Evolutionary conservation across 2,113 vertebrate species (phyloP), one percentile per base, ranked within the genome.

Genomic region (Sapayoa aenigma): DNA sequence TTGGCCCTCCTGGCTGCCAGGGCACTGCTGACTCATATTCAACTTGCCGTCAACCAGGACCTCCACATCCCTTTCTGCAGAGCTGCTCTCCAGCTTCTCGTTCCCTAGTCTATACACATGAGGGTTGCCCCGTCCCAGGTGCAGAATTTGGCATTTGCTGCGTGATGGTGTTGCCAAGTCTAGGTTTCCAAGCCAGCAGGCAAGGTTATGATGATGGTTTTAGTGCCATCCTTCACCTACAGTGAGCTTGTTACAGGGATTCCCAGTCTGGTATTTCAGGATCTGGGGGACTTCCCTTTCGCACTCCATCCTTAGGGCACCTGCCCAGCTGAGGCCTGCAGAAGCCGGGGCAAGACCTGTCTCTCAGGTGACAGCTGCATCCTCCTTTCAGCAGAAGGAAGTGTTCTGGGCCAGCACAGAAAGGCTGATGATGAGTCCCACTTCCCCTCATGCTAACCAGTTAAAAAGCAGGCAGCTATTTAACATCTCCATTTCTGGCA

Each of bases 161-260:
- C 47, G 7, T n/a, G n/a, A 35, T 1, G 2, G 10, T 1, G 6
- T 31, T 60, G 25, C 23, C 1, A 1, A 27, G 14, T 30, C 18
- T 59, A 44, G 49, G 47, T 63, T 58, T 59, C 56, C 27, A 69
- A 22, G 12, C 24, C 20, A 30, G 23, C 1, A 1, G 13, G 23
- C 33, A 79, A 16, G 15, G 21, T 63, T 39, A 3, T 52, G 37
- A 13, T 59, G 20, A 13, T 41, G 33, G 33, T 14, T 83, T 47
- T 19, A 5, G 30, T 56, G 42, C 6, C 13, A 37, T 25, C n/a
- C 15, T 37, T 67, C 25, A 47, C 44, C 55, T 63, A 30, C 37
- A 46, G 35, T 17, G 22, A 84, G 31, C 14, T 66, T 42, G 23
- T 24, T 31, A 22, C 37, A 58, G 49, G 49, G 10, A 47, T 87